phyloP scores from a whole-genome alignment of 2,888 invertebrate genomes.

The Salticus scenicus region DNA sequence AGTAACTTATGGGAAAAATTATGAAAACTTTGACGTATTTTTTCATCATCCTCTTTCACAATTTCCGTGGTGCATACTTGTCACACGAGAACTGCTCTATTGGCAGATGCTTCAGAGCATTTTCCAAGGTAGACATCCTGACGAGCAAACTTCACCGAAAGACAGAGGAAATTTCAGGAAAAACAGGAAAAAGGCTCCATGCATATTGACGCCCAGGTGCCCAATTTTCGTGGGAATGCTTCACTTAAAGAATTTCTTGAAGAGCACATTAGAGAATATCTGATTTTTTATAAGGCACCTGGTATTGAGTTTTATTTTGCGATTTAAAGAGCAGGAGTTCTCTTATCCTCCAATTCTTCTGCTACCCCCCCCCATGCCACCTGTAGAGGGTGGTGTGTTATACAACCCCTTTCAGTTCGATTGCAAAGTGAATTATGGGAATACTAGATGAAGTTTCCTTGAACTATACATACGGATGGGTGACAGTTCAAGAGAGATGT shows the following conservation, averaged over 20 bases:
- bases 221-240: slow-evolving; percentile 51
- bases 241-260: slow-evolving; percentile 34
- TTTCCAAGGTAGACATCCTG: slow-evolving; percentile 14
- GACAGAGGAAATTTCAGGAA: slow-evolving; percentile 41
- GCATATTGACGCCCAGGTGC: slow-evolving; percentile 47
- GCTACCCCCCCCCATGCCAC: neutral
- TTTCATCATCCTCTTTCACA: neutral
- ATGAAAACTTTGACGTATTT: neutral
- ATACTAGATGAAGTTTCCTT: slow-evolving; percentile 1
- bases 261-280: neutral
- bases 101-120: slow-evolving; percentile 32
- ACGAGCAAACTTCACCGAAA: neutral
- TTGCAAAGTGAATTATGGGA: slow-evolving; percentile 34
- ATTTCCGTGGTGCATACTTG: neutral
- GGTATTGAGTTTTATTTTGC: slow-evolving; percentile 21
- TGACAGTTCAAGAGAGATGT: neutral
- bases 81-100: slow-evolving; percentile 41
- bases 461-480: neutral
- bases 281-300: slow-evolving; percentile 36
- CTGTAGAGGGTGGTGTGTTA: slow-evolving; percentile 29
- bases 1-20: slow-evolving; percentile 14
- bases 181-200: slow-evolving; percentile 61
- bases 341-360: neutral
- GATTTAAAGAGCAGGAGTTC: slow-evolving; percentile 21
- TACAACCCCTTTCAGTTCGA: slow-evolving; percentile 10